Conservation (phyloP, 2,888 invertebrate species). For the Himalopsyche japonica region DNA sequence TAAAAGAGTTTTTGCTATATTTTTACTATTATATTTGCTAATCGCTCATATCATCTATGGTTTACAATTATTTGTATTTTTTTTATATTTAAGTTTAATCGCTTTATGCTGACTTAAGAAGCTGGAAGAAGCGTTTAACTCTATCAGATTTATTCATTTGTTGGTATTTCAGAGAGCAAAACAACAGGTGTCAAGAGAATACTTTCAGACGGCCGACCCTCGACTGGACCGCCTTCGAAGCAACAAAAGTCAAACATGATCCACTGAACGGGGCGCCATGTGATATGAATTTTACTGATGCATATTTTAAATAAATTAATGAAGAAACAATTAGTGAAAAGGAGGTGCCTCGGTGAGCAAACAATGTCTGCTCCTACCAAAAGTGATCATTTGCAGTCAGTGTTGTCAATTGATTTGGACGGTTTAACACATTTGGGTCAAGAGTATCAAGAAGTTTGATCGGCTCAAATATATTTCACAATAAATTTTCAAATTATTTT, state of each 20-base stretch:
- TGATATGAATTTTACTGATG: background rate
- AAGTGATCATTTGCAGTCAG: background rate
- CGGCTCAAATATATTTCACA: too few species aligned
- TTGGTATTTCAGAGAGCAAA: constrained; percentile 49
- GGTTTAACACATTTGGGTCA: too few species aligned
- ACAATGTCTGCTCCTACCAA: background rate
- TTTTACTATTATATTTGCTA: too few species aligned
- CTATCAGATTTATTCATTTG: background rate
- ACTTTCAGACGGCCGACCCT: constrained; percentile 53
- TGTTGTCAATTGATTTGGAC: background rate
- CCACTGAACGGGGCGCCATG: background rate
- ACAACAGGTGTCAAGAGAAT: constrained; percentile 53
- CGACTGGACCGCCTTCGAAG: constrained; percentile 58
- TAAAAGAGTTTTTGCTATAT: too few species aligned
- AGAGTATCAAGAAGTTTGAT: too few species aligned
- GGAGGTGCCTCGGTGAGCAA: background rate
- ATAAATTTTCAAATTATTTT: too few species aligned
- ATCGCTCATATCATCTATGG: too few species aligned
- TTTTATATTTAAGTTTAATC: too few species aligned
- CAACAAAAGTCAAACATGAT: constrained; percentile 52
- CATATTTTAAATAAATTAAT: background rate
- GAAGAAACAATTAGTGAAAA: background rate
- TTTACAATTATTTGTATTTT: too few species aligned
- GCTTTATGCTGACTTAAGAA: too few species aligned
- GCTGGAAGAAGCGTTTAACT: background rate